Evolutionary conservation across 2,797 vertebrate species (phyloP).

Genomic region (Propithecus deckenii): DNA sequence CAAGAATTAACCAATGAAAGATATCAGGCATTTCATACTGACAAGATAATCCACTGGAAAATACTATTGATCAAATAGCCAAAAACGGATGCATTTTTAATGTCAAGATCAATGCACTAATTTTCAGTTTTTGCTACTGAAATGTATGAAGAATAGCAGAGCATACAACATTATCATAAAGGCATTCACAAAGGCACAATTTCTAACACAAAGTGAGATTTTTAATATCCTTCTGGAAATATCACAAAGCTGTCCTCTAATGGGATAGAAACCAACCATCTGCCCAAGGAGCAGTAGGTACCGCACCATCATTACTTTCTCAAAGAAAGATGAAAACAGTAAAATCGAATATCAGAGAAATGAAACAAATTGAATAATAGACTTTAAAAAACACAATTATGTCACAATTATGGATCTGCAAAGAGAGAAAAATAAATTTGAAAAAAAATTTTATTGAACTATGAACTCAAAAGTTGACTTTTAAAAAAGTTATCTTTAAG

Average conservation of each 20-base stretch:
- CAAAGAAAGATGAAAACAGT: background rate
- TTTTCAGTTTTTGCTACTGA: background rate
- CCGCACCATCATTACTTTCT: background rate
- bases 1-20: background rate
- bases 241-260: background rate
- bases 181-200: background rate
- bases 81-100: background rate
- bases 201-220: background rate
- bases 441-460: background rate
- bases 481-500: background rate
- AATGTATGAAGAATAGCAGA: background rate
- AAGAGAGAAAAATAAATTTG: background rate
- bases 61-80: background rate
- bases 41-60: constrained; percentile 12
- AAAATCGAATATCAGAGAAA: background rate
- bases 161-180: background rate
- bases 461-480: background rate
- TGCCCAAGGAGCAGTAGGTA: background rate
- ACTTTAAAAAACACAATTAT: background rate
- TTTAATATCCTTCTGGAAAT: constrained; percentile 4
- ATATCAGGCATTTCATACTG: background rate
- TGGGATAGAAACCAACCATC: background rate
- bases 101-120: background rate
- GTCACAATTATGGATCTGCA: background rate
- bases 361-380: background rate